phyloP scores from a whole-genome alignment of 2,888 invertebrate species.

The Argyra leucocephala region DNA sequence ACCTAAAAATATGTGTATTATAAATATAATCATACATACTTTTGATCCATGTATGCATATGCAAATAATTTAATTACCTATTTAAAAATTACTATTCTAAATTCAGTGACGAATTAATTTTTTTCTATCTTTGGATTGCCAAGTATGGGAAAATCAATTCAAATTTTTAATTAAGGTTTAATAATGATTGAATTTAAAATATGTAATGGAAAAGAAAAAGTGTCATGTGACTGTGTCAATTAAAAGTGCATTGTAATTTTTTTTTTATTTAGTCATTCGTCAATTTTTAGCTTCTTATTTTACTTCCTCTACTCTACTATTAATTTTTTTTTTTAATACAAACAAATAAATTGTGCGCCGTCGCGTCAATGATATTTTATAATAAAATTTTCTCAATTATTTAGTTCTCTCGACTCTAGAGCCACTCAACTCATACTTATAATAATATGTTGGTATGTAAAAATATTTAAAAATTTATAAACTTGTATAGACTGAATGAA shows the following conservation, averaged over 20 bases:
- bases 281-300: background rate
- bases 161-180: too few relatives aligned
- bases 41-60: too few relatives aligned
- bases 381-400: background rate
- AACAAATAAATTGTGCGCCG: background rate
- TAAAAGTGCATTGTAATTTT: background rate
- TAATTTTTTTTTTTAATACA: background rate
- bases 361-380: background rate
- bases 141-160: too few relatives aligned
- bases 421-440: background rate
- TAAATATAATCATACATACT: too few relatives aligned
- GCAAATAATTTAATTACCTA: too few relatives aligned
- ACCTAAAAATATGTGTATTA: too few relatives aligned
- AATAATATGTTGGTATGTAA: background rate
- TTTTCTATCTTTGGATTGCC: too few relatives aligned
- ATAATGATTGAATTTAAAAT: background rate
- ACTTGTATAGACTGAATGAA: background rate
- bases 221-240: background rate
- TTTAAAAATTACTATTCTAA: too few relatives aligned
- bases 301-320: background rate
- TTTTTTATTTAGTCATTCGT: background rate
- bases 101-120: too few relatives aligned
- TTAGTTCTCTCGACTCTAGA: background rate
- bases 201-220: background rate
- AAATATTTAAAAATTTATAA: background rate